Conservation (phyloP, 2,113 vertebrate species). For the Dolichallabes microphthalmus region DNA sequence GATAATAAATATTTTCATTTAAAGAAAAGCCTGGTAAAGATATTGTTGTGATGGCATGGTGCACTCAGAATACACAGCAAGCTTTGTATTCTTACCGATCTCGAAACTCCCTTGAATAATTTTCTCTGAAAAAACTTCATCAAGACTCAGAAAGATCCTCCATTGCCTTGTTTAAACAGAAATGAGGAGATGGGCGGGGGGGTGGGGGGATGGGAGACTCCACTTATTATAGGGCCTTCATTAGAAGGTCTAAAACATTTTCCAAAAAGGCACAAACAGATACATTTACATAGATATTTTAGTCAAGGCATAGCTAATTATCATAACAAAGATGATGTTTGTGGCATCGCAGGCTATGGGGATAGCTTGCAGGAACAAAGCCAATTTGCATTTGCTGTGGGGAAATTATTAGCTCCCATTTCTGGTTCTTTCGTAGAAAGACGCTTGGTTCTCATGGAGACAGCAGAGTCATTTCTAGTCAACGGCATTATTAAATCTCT, state of each 20-base stretch:
- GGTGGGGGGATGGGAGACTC: slow-evolving; percentile 2
- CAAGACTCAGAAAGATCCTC: slow-evolving; percentile 35
- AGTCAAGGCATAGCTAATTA: slow-evolving; percentile 48
- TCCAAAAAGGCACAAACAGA: slow-evolving; percentile 52
- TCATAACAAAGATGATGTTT: slow-evolving; percentile 55
- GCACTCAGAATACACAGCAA: neutral
- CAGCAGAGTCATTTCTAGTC: slow-evolving; percentile 39
- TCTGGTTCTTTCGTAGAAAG: slow-evolving; percentile 41
- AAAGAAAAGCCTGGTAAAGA: neutral
- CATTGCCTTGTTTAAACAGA: slow-evolving; percentile 37
- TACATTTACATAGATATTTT: slow-evolving; percentile 48
- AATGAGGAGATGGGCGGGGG: slow-evolving; percentile 3
- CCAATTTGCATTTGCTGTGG: slow-evolving; percentile 46
- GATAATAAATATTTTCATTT: neutral
- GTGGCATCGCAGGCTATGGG: slow-evolving; percentile 46
- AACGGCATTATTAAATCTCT: slow-evolving; percentile 43
- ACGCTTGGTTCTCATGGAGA: slow-evolving; percentile 27
- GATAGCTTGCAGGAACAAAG: slow-evolving; percentile 48
- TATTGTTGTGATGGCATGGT: neutral
- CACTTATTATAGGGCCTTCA: slow-evolving; percentile 48
- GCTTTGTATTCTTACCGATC: slow-evolving; percentile 33
- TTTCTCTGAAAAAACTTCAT: slow-evolving; percentile 36
- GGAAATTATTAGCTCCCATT: slow-evolving; percentile 52
- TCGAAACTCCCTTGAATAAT: slow-evolving; percentile 16
- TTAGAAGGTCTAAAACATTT: slow-evolving; percentile 49